These are phyloP conservation scores for Astyanax mexicanus DNA, from an alignment of 2,797 vertebrate species.

Conservation along the genomic window DNA sequence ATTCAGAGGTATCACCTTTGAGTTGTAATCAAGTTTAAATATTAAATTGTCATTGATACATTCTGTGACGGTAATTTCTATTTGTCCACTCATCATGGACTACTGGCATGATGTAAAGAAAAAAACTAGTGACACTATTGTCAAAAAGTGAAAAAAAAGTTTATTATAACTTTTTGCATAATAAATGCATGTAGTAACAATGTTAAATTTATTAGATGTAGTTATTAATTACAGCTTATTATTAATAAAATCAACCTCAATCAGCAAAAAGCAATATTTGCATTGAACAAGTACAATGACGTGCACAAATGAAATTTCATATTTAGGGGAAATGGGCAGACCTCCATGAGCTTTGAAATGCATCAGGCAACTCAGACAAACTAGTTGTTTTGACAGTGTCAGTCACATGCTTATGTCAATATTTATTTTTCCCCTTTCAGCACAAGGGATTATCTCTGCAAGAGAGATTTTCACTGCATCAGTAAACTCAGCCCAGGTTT, in stretches of 20 bases:
- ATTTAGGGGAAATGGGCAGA: neutral
- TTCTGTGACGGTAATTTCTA: too few species aligned
- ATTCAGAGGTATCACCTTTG: too few species aligned
- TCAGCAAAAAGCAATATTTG: neutral
- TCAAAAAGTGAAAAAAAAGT: too few species aligned
- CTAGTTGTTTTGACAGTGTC: slow-evolving; percentile 67
- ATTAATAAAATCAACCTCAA: neutral
- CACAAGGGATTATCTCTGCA: slow-evolving; percentile 20
- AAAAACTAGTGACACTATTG: too few species aligned
- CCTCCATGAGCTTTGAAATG: neutral
- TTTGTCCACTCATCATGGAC: too few species aligned
- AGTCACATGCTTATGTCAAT: slow-evolving; percentile 68
- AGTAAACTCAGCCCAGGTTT: slow-evolving; percentile 72
- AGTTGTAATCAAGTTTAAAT: too few species aligned
- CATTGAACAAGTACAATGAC: slow-evolving; percentile 2
- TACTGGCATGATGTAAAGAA: too few species aligned
- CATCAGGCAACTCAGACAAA: slow-evolving; percentile 10
- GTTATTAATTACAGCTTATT: neutral
- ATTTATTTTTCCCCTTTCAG: slow-evolving; percentile 64
- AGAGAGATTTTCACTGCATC: slow-evolving; percentile 48
- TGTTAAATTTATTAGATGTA: neutral
- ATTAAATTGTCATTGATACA: too few species aligned
- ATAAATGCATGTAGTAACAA: neutral
- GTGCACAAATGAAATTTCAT: neutral
- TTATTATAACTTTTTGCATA: neutral